Evolutionary conservation across 2,113 vertebrate genomes (phyloP), one percentile per base, ranked within the genome.

Genomic region (Pachypanchax playfairii): DNA sequence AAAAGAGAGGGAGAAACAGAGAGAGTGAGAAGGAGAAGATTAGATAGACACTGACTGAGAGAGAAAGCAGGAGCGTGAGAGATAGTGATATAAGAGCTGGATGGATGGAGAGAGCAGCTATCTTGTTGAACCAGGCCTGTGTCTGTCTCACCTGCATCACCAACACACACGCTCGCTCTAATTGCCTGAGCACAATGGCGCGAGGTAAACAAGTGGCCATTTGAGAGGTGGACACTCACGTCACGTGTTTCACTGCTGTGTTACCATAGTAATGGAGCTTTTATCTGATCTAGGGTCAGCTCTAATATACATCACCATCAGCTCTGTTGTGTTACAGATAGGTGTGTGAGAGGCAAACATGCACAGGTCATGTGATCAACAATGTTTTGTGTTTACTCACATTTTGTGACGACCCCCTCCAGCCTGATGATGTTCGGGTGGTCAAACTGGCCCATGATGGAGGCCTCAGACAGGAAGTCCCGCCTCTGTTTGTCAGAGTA

Each of bases 401-500:
- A 92, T 92, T 79, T 90, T 0, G 91, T 92, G 43, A 92, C 91
- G 12, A 92, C 91, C 0, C 91, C 91, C 73, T 92, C 91, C 85
- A 92, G 67, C 44, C 91, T 79, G 84, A 92, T 92, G 80, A 92
- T 92, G 80, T 92, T 92, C 0, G 89, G 89, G 11, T 92, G 91
- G 70, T 91, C 91, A 18, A 91, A 92, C 82, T 91, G 91, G 41
- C 91, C 91, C 91, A 92, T 92, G 84, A 92, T 92, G 80, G 89
- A 91, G 5, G 91, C 91, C 66, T 92, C 91, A 4, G 90, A 90
- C 65, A 92, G 81, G 70, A 92, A 92, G 86, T 91, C 91, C 72
- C 87, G 65, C 80, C 91, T 88, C 81, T 92, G 91, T 50, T 92
- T 92, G 78, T 92, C 91, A 0, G 90, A 89, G 74, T 92, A 92